These are phyloP conservation scores for Stigmatopora argus DNA, from an alignment of 2,113 vertebrate species.

Conservation along the genomic window DNA sequence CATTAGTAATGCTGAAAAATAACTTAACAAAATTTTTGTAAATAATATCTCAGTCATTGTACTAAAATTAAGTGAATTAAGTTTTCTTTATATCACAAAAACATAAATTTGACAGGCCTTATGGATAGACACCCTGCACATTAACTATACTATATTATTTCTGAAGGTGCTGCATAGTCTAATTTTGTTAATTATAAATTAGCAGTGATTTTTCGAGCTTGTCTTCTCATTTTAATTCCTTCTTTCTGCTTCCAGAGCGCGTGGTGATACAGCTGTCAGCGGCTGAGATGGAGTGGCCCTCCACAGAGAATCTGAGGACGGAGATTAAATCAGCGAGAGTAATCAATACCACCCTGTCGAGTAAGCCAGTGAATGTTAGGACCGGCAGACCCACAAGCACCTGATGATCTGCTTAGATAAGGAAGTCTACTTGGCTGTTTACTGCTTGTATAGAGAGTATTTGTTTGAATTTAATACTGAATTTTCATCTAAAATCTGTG, in stretches of 20 bases:
- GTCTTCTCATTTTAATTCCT: background rate
- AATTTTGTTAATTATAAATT: background rate
- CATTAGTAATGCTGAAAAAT: too few relatives aligned
- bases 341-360: constrained; percentile 55
- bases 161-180: background rate
- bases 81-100: too few relatives aligned
- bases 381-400: constrained; percentile 39
- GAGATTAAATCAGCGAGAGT: constrained; percentile 57
- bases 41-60: too few relatives aligned
- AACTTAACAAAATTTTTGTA: too few relatives aligned
- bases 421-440: constrained; percentile 9
- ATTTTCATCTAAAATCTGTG: background rate
- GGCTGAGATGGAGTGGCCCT: constrained; percentile 40
- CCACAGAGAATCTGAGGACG: constrained; percentile 45
- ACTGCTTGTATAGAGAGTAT: background rate
- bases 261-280: constrained; percentile 55
- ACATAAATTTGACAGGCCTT: too few relatives aligned
- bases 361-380: constrained; percentile 39
- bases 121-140: background rate
- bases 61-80: too few relatives aligned
- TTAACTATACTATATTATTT: background rate
- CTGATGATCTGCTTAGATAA: constrained; percentile 49
- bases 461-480: background rate
- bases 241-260: constrained; percentile 7
- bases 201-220: background rate